These are phyloP conservation scores for Drosophila burlai DNA, from an alignment of 1,140 invertebrate genomes.

Conservation along the genomic window DNA sequence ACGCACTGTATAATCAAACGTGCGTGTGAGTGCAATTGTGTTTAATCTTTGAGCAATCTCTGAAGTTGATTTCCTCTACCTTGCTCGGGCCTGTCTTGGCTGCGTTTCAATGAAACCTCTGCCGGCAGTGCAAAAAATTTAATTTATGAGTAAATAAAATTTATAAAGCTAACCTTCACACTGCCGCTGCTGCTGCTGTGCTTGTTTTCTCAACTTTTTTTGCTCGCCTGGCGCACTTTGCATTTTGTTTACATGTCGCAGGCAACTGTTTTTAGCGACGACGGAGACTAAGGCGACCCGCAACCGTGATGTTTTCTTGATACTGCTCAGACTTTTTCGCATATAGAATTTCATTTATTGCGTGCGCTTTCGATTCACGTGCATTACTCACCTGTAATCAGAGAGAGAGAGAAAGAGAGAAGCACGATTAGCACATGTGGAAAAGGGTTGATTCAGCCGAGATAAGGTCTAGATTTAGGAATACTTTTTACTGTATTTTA, in stretches of 20 bases:
- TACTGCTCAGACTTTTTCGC: constrained; percentile 25
- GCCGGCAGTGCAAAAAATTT: constrained; percentile 57
- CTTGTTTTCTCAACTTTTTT: constrained; percentile 39
- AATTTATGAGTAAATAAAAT: constrained; percentile 73
- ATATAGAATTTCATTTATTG: constrained; percentile 38
- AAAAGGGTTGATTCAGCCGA: constrained; percentile 26
- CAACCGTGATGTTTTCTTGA: constrained; percentile 29
- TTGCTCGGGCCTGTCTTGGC: constrained; percentile 40
- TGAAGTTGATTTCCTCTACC: constrained; percentile 53
- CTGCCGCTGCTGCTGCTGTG: constrained; percentile 19
- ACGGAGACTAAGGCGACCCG: constrained; percentile 45
- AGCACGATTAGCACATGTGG: constrained; percentile 31
- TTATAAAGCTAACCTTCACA: constrained; percentile 70
- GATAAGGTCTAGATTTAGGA: constrained; percentile 26
- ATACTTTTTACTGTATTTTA: constrained; percentile 1
- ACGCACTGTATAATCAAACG: constrained; percentile 21
- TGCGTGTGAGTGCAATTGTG: constrained; percentile 11
- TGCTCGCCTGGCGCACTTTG: constrained; percentile 55
- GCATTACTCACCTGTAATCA: constrained; percentile 72
- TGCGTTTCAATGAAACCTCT: constrained; percentile 62
- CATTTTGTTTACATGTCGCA: constrained; percentile 71
- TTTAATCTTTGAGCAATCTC: constrained; percentile 44
- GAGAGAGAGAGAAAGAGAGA: constrained; percentile 24
- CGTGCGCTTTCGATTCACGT: constrained; percentile 36
- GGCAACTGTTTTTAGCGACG: constrained; percentile 37